phyloP scores from a whole-genome alignment of 2,888 invertebrate genomes.

The Liopterus haemorrhoidalis region DNA sequence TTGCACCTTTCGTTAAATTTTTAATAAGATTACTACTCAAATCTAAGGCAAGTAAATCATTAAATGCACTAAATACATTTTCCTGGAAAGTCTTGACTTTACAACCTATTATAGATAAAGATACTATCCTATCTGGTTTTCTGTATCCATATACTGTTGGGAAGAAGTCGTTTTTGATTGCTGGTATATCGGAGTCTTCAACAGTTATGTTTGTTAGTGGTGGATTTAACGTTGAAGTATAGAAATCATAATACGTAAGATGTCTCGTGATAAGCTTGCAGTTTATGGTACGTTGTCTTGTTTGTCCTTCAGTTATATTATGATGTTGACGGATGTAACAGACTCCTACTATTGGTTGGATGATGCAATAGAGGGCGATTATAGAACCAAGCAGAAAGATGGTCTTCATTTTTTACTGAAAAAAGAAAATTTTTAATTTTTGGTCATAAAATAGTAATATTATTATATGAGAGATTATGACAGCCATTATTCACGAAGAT shows the following conservation, averaged over 20 bases:
- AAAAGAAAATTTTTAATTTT: too few relatives aligned
- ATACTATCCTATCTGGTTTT: constrained; percentile 10
- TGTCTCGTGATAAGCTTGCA: constrained; percentile 11
- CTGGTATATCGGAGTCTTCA: constrained; percentile 5
- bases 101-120: constrained; percentile 8
- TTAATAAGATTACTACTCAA: constrained; percentile 10
- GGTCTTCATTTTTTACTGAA: too few relatives aligned
- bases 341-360: too few relatives aligned
- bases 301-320: too few relatives aligned
- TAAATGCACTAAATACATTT: constrained; percentile 13
- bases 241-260: constrained; percentile 16
- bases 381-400: too few relatives aligned
- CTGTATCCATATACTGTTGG: constrained; percentile 9
- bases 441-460: too few relatives aligned
- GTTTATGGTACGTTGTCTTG: too few relatives aligned
- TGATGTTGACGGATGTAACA: background rate
- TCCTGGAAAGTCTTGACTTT: constrained; percentile 1
- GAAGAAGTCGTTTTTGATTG: constrained; percentile 15
- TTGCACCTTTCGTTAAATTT: constrained; percentile 7
- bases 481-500: too few relatives aligned
- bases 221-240: too few relatives aligned
- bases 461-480: too few relatives aligned
- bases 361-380: too few relatives aligned
- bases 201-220: constrained; percentile 15
- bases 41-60: constrained; percentile 9